These are phyloP conservation scores for Acanthacorydalis orientalis DNA, from an alignment of 2,888 invertebrate species.

Conservation along the genomic window DNA sequence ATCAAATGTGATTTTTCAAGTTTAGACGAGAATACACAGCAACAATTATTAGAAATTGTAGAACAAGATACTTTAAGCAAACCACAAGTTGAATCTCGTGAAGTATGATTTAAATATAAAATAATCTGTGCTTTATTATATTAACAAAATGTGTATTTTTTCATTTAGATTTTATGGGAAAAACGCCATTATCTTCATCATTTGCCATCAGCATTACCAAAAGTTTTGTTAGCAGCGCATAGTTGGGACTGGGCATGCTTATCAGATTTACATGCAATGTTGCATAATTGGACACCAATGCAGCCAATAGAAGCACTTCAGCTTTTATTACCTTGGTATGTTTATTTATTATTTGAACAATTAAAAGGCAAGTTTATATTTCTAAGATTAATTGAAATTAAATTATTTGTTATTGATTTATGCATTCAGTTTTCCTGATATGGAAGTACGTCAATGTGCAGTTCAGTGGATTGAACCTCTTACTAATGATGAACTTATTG, in stretches of 20 bases:
- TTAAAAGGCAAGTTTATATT: no score
- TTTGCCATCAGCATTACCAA: slow-evolving; percentile 69
- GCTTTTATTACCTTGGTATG: slow-evolving; percentile 75
- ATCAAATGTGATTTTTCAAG: slow-evolving; percentile 53
- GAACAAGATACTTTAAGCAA: slow-evolving; percentile 62
- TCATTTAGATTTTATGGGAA: slow-evolving; percentile 71
- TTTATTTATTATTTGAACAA: background rate
- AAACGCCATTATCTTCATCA: slow-evolving; percentile 78
- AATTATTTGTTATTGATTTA: background rate
- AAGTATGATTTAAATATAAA: slow-evolving; percentile 24
- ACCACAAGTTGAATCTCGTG: slow-evolving; percentile 51
- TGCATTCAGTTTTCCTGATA: slow-evolving; percentile 81
- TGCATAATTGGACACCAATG: slow-evolving; percentile 76
- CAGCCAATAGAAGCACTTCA: slow-evolving; percentile 82
- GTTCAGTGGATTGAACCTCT: slow-evolving; percentile 65
- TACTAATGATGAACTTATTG: slow-evolving; percentile 74
- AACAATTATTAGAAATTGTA: slow-evolving; percentile 50
- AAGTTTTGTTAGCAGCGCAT: slow-evolving; percentile 71
- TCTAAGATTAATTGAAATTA: background rate
- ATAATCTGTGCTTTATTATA: background rate
- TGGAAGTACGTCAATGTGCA: slow-evolving; percentile 70
- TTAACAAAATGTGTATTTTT: slow-evolving; percentile 7
- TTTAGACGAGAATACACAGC: slow-evolving; percentile 66
- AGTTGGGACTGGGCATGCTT: slow-evolving; percentile 85
- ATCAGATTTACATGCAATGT: slow-evolving; percentile 68